Evolutionary conservation across 2,797 vertebrate genomes (phyloP).

Genomic region (Hirundo rustica): DNA sequence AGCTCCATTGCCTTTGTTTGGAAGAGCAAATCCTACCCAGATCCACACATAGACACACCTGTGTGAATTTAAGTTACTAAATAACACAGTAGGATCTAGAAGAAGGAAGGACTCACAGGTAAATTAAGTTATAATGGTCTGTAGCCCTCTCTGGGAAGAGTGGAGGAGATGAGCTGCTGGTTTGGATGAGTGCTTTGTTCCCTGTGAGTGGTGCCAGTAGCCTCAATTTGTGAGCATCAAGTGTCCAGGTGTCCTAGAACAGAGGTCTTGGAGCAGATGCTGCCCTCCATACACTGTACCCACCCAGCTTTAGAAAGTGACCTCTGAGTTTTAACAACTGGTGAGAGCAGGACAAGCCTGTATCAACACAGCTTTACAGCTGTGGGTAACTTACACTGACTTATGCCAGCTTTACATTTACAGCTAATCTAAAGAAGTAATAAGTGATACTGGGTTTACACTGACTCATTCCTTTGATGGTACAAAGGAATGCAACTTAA

Average conservation of each 20-base stretch:
- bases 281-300: background rate
- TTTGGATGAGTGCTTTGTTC: background rate
- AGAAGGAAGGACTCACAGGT: background rate
- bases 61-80: background rate
- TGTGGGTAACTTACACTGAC: background rate
- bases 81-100: background rate
- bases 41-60: background rate
- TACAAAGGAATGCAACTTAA: background rate
- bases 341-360: background rate
- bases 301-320: background rate
- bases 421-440: background rate
- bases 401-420: background rate
- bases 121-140: background rate
- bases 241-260: background rate
- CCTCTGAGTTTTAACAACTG: background rate
- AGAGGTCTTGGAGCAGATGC: background rate
- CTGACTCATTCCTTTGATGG: background rate
- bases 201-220: background rate
- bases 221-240: background rate
- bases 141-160: background rate
- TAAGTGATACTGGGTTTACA: background rate
- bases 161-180: background rate
- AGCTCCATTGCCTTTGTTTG: background rate
- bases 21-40: background rate
- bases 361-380: background rate